Evolutionary conservation across 1,140 invertebrate species (phyloP).

Genomic region (Danaus melanippus): DNA sequence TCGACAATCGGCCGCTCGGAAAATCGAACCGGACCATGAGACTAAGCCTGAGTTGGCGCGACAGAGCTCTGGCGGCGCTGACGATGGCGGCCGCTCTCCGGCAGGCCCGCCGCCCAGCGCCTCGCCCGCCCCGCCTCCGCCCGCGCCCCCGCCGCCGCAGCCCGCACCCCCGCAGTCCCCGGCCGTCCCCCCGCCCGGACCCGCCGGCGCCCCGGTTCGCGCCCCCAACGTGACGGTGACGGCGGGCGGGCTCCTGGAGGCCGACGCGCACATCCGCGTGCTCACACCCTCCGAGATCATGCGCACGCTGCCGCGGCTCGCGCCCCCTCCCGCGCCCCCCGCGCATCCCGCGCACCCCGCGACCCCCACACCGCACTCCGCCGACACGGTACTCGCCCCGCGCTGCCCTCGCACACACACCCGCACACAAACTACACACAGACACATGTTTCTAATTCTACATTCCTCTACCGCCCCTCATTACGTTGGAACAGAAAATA

Average conservation of each 20-base stretch:
- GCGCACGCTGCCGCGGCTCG: conserved; percentile 86
- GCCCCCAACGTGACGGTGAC: conserved; percentile 76
- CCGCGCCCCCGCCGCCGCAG: conserved; percentile 29
- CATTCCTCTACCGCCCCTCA: neutral
- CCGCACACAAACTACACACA: conserved; percentile 3
- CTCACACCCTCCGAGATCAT: conserved; percentile 89
- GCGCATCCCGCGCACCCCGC: conserved; percentile 71
- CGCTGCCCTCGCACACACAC: conserved; percentile 50
- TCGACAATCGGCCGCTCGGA: too few species aligned
- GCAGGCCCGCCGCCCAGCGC: conserved; percentile 21
- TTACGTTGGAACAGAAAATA: too few species aligned
- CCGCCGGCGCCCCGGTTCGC: conserved; percentile 41
- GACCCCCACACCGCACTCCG: conserved; percentile 14
- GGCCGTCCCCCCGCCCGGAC: conserved; percentile 17
- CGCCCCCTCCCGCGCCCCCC: conserved; percentile 42
- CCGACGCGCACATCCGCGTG: conserved; percentile 86
- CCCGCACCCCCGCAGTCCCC: conserved; percentile 32
- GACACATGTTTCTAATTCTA: neutral
- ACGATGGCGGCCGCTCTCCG: conserved; percentile 14
- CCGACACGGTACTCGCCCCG: conserved; percentile 28
- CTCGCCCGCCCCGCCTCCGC: conserved; percentile 29
- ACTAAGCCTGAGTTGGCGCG: conserved; percentile 44
- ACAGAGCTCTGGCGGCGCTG: conserved; percentile 47
- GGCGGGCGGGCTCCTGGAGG: conserved; percentile 69
- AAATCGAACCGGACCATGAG: neutral